Evolutionary conservation across 2,113 vertebrate genomes (phyloP).

Genomic region (Fregetta grallaria): DNA sequence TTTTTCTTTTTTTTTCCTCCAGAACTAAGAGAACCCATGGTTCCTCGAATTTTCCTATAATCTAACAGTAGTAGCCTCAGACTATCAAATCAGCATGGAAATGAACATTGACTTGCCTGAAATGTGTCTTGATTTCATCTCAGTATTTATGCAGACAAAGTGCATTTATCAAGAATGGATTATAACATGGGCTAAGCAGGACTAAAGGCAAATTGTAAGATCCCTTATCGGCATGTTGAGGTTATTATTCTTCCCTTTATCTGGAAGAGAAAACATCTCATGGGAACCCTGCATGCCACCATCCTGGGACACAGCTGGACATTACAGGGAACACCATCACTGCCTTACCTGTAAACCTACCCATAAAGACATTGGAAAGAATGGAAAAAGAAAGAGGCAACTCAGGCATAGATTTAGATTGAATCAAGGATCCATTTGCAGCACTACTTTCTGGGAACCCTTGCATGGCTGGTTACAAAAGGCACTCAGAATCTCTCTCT

Average conservation of each 20-base stretch:
- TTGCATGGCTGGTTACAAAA: background rate
- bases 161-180: background rate
- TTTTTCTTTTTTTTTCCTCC: background rate
- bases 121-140: background rate
- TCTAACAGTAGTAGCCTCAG: background rate
- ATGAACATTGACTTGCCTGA: background rate
- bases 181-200: background rate
- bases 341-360: background rate
- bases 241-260: background rate
- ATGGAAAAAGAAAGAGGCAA: background rate
- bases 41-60: background rate
- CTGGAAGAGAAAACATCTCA: background rate
- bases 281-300: background rate
- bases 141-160: accelerated
- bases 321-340: background rate
- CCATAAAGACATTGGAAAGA: background rate
- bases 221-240: background rate
- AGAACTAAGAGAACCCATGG: background rate
- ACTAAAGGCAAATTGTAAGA: background rate
- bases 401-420: background rate
- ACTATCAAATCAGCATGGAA: background rate
- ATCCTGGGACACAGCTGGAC: background rate
- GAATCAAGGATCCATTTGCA: background rate
- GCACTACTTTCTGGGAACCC: background rate
- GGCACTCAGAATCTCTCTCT: background rate